These are phyloP conservation scores for Atta texana DNA, from an alignment of 1,140 invertebrate species.

Conservation along the genomic window DNA sequence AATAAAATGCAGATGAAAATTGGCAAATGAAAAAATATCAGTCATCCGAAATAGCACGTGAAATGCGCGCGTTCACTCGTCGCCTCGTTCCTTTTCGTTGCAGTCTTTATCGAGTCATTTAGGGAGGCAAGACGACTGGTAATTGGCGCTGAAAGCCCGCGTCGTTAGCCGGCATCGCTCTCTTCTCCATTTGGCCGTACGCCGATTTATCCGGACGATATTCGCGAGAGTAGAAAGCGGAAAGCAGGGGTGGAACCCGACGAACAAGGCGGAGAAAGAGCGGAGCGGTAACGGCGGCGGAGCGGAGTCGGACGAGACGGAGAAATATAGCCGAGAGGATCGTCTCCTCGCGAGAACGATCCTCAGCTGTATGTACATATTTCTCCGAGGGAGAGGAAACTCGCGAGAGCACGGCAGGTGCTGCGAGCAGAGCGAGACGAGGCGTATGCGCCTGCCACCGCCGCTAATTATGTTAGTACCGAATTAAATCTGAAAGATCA, in stretches of 20 bases:
- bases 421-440: constrained; percentile 84
- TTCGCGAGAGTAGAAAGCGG: constrained; percentile 49
- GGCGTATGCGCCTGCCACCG: constrained; percentile 72
- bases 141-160: constrained; percentile 83
- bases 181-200: constrained; percentile 69
- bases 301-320: constrained; percentile 23
- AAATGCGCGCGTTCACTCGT: constrained; percentile 12
- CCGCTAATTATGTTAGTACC: constrained; percentile 85
- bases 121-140: constrained; percentile 66
- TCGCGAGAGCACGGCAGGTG: constrained; percentile 80
- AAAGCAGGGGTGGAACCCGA: constrained; percentile 43
- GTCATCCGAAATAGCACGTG: constrained; percentile 37
- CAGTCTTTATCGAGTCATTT: constrained; percentile 59
- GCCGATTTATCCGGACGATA: constrained; percentile 81
- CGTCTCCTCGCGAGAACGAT: constrained; percentile 42
- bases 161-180: constrained; percentile 77
- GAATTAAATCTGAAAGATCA: constrained; percentile 86
- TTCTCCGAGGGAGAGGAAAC: constrained; percentile 43
- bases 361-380: not conserved
- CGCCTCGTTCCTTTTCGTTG: constrained; percentile 42
- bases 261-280: constrained; percentile 12
- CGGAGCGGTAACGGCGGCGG: not conserved
- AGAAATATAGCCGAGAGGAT: constrained; percentile 35
- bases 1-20: not conserved
- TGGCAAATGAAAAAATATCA: not conserved